Evolutionary conservation across 1,140 invertebrate genomes (phyloP).

Genomic region (Anastatus disparis): DNA sequence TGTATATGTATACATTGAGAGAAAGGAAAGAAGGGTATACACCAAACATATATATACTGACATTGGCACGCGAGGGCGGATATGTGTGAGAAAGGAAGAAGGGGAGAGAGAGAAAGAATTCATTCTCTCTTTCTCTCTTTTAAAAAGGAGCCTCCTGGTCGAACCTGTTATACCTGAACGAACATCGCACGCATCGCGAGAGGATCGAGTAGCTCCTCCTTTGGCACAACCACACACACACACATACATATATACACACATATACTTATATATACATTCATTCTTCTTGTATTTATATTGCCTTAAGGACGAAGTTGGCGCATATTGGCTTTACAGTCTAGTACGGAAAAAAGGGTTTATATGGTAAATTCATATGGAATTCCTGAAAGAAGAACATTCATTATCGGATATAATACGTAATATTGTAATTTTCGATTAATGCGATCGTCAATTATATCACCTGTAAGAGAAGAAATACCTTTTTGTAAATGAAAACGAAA

Average conservation of each 20-base stretch:
- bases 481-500: too few relatives aligned
- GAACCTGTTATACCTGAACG: constrained; percentile 60
- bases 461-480: too few relatives aligned
- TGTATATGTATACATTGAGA: neutral
- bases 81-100: neutral
- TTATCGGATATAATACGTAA: too few relatives aligned
- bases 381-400: too few relatives aligned
- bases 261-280: constrained; percentile 17
- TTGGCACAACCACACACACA: neutral
- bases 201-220: constrained; percentile 20
- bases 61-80: constrained; percentile 42
- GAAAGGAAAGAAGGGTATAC: neutral
- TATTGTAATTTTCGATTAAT: too few relatives aligned
- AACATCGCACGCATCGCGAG: constrained; percentile 54
- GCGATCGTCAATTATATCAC: too few relatives aligned
- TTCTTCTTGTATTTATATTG: neutral
- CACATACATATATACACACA: neutral
- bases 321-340: neutral
- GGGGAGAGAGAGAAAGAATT: neutral
- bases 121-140: constrained; percentile 34
- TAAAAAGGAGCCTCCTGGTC: constrained; percentile 53
- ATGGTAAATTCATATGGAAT: too few relatives aligned
- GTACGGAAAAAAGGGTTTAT: too few relatives aligned
- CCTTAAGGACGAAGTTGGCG: too few relatives aligned
- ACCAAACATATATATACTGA: neutral